Percentiles rank a stretch among this genome's conserved stretches.
phyloP scores from a whole-genome alignment of 1,140 invertebrate species.

The Zaprionus camerounensis region DNA sequence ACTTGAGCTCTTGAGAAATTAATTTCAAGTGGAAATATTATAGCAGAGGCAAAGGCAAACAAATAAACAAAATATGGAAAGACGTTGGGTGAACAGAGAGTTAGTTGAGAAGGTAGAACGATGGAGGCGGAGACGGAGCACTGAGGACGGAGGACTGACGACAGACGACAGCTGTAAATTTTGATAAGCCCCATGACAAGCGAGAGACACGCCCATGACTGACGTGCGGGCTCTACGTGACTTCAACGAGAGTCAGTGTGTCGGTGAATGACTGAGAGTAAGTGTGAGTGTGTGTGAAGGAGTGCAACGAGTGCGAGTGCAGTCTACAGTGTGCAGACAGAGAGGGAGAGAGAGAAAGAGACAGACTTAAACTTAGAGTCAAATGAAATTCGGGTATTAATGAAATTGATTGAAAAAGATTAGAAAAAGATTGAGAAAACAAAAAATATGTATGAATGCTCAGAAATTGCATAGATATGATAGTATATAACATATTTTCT shows the following conservation, averaged over 20 bases:
- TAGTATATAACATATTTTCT: no score
- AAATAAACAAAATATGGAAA: slow-evolving; percentile 77
- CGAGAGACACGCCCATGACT: slow-evolving; percentile 33
- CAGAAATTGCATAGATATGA: no score
- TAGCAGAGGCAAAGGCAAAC: slow-evolving; percentile 57
- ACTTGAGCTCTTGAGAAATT: slow-evolving; percentile 81
- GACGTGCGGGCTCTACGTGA: slow-evolving; percentile 23
- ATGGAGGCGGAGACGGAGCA: slow-evolving; percentile 4
- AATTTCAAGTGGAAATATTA: slow-evolving; percentile 82
- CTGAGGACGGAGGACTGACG: not conserved
- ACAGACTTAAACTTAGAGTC: not conserved
- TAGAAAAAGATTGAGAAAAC: not conserved
- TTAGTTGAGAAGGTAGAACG: not conserved
- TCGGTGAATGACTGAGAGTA: slow-evolving; percentile 7
- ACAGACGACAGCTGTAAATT: slow-evolving; percentile 55
- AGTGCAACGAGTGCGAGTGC: not conserved
- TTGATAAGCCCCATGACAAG: slow-evolving; percentile 49
- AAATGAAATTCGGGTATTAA: not conserved
- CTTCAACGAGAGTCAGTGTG: slow-evolving; percentile 29
- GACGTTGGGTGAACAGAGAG: slow-evolving; percentile 9
- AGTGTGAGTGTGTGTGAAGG: not conserved
- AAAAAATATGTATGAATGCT: not conserved
- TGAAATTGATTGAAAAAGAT: not conserved
- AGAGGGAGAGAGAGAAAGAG: not conserved
- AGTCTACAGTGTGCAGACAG: not conserved